Evolutionary conservation across 2,113 vertebrate species (phyloP), one percentile per base, ranked within the genome.

Genomic region (Oreochromis spilurus): DNA sequence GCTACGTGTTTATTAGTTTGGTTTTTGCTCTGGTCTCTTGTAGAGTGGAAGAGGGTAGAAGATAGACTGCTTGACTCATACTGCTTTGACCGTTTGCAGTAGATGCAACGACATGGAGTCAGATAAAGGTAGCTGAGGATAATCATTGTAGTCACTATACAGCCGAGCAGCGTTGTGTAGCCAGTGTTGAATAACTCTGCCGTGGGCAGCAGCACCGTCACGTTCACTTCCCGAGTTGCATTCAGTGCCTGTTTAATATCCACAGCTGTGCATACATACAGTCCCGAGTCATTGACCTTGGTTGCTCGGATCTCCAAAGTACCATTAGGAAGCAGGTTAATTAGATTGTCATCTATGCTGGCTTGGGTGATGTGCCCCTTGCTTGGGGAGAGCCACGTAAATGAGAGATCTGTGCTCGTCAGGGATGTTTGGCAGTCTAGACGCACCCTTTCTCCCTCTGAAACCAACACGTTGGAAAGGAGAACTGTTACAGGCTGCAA

Each of bases 141-240:
- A 34, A 97, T 89, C 52, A 97, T 57, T 60, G 98, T 95, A 79
- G 97, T 98, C 85, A 98, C 97, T 0, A 95, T 93, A 16, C 98
- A 99, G 62, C 97, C 97, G 7, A 99, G 93, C n/a, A 99, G 95
- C 0, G 99, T 99, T 0, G 98, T 99, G 88, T 99, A 97, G 36
- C 97, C 98, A 0, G 98, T 99, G 95, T 96, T 98, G 94, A 99
- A 99, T 5, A 96, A 92, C 85, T 98, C 97, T 0, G 79, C 95
- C 0, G 89, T 82, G 0, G 95, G 94, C 82, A 91, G 95, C 3
- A 95, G 91, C 53, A 99, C 96, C 0, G 97, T 99, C 84, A 99
- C 91, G 0, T 99, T 99, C 91, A 98, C 96, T 90, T 98, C 97
- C 0, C 97, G 96, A 2, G 97, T 96, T 82, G 97, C 96, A 45